These are phyloP conservation scores for Macroteleia sp. DNA, from an alignment of 2,888 invertebrate species.

Conservation along the genomic window DNA sequence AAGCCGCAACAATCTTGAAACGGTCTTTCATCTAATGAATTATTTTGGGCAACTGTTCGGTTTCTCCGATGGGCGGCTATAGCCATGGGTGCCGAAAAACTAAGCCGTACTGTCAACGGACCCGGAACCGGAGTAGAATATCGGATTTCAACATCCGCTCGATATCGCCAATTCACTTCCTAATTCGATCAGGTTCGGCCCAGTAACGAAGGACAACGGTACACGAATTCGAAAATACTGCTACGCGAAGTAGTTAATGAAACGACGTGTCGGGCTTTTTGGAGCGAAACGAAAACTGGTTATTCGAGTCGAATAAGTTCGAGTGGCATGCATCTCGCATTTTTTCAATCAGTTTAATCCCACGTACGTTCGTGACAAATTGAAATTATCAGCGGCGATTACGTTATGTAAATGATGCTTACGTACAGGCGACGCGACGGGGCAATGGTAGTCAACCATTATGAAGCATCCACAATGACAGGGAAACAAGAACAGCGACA, in stretches of 20 bases:
- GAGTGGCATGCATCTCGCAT: constrained; percentile 18
- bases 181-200: constrained; percentile 19
- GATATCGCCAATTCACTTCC: constrained; percentile 29
- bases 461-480: too few species aligned
- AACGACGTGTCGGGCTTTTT: constrained; percentile 65
- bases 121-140: constrained; percentile 19
- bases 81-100: background rate
- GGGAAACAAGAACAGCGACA: too few species aligned
- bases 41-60: constrained; percentile 71
- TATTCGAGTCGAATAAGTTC: constrained; percentile 41
- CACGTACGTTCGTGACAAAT: constrained; percentile 38
- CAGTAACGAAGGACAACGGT: constrained; percentile 1
- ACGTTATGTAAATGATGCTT: constrained; percentile 30
- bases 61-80: constrained; percentile 64
- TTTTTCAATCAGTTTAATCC: constrained; percentile 43
- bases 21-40: constrained; percentile 67
- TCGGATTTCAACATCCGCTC: constrained; percentile 7
- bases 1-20: constrained; percentile 73
- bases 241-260: constrained; percentile 17
- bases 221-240: background rate
- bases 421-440: background rate
- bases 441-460: too few species aligned
- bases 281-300: constrained; percentile 70
- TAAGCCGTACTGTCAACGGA: background rate
- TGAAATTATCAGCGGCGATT: constrained; percentile 33